phyloP scores from a whole-genome alignment of 2,888 invertebrate genomes.

The Himalopsyche kuldschensis region DNA sequence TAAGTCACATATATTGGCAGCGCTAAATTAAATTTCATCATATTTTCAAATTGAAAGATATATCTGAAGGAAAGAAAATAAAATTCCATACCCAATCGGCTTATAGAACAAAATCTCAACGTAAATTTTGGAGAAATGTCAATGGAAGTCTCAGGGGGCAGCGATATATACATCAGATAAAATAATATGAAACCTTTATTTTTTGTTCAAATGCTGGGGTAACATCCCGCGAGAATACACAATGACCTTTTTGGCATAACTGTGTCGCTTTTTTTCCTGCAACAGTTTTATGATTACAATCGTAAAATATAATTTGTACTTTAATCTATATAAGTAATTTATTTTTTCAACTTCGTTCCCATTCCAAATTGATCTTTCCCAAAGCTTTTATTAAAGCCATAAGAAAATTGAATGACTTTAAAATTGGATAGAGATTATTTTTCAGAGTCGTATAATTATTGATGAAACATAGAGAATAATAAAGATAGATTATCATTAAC shows the following conservation, averaged over 20 bases:
- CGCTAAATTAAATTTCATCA: background rate
- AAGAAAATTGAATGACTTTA: no score
- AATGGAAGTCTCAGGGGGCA: slow-evolving; percentile 30
- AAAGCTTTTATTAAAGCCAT: no score
- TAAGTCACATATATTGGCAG: background rate
- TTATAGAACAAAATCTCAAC: slow-evolving; percentile 37
- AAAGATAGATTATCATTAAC: no score
- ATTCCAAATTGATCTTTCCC: no score
- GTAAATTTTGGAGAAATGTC: slow-evolving; percentile 38
- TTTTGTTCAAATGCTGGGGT: slow-evolving; percentile 16
- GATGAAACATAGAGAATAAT: no score
- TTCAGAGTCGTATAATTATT: no score
- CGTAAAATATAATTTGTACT: background rate
- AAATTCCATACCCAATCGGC: slow-evolving; percentile 39
- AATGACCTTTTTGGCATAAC: slow-evolving; percentile 16
- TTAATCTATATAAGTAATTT: background rate
- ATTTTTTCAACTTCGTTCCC: no score
- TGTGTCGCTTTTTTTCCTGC: background rate
- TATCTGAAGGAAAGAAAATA: slow-evolving; percentile 35
- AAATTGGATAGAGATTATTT: no score
- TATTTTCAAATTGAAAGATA: slow-evolving; percentile 5
- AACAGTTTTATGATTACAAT: background rate
- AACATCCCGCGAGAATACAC: slow-evolving; percentile 15
- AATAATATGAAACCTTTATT: slow-evolving; percentile 37
- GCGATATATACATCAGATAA: slow-evolving; percentile 32